Evolutionary conservation across 2,888 invertebrate species (phyloP).

Genomic region (Agrotis clavis): DNA sequence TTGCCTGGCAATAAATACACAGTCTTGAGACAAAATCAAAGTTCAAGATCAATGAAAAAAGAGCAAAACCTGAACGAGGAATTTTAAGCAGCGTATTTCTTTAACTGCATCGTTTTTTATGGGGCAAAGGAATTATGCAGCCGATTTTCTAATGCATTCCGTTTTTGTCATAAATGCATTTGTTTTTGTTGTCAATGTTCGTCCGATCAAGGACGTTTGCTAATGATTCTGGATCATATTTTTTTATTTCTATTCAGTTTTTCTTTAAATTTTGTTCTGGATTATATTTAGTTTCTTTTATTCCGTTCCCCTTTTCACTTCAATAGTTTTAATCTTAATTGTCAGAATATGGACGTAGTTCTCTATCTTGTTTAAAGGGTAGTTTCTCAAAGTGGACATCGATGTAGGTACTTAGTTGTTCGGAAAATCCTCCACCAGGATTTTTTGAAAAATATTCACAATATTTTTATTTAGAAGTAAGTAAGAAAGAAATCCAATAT

Average conservation of each 20-base stretch:
- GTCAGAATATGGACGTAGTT: background rate
- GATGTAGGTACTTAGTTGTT: background rate
- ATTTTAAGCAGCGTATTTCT: slow-evolving; percentile 31
- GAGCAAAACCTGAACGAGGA: slow-evolving; percentile 1
- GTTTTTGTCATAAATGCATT: slow-evolving; percentile 14
- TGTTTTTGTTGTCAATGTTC: slow-evolving; percentile 6
- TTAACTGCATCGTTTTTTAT: slow-evolving; percentile 22
- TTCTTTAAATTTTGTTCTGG: background rate
- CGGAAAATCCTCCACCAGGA: background rate
- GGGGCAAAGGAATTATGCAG: slow-evolving; percentile 29
- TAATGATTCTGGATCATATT: slow-evolving; percentile 5
- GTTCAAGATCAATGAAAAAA: slow-evolving; percentile 52
- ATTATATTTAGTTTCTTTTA: slow-evolving; percentile 2
- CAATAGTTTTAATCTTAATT: background rate
- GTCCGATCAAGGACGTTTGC: background rate
- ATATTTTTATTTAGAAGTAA: background rate
- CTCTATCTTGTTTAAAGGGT: background rate
- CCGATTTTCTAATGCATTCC: slow-evolving; percentile 30
- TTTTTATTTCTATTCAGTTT: background rate
- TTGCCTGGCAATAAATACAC: background rate
- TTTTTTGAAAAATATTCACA: background rate
- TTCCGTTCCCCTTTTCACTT: background rate
- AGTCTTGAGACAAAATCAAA: slow-evolving; percentile 29
- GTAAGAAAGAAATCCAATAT: slow-evolving; percentile 3
- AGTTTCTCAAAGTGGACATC: background rate